Evolutionary conservation across 2,113 vertebrate species (phyloP).

Genomic region (Salvator merianae): DNA sequence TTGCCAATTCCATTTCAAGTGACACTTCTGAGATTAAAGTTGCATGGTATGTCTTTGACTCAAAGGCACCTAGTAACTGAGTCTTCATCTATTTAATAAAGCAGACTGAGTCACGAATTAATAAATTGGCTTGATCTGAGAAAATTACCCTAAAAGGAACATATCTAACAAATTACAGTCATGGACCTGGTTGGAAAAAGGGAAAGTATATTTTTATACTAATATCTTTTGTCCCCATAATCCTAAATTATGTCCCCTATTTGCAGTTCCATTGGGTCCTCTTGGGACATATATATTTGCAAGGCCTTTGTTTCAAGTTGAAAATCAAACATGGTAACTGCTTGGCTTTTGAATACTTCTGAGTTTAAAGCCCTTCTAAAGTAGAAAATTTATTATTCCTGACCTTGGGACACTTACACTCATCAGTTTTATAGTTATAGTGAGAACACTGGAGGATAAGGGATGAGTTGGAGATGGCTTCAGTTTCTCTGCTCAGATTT

Average conservation of each 20-base stretch:
- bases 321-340: not conserved
- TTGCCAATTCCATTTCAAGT: slow-evolving; percentile 13
- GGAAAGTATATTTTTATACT: not conserved
- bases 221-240: not conserved
- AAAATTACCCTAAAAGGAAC: not conserved
- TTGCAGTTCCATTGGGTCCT: not conserved
- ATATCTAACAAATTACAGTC: not conserved
- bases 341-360: not conserved
- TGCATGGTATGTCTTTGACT: not conserved
- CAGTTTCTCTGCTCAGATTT: no score
- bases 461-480: no score
- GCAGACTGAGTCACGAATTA: not conserved
- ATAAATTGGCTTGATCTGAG: not conserved
- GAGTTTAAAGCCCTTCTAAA: no score
- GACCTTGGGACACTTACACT: no score
- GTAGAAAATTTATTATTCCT: no score
- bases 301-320: not conserved
- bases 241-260: no score
- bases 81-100: not conserved
- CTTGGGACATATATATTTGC: not conserved
- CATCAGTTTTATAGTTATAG: no score
- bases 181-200: not conserved
- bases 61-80: not conserved
- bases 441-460: no score
- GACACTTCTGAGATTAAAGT: not conserved